Evolutionary conservation across 1,140 invertebrate species (phyloP).

Genomic region (Aphelenchoides fujianensis): DNA sequence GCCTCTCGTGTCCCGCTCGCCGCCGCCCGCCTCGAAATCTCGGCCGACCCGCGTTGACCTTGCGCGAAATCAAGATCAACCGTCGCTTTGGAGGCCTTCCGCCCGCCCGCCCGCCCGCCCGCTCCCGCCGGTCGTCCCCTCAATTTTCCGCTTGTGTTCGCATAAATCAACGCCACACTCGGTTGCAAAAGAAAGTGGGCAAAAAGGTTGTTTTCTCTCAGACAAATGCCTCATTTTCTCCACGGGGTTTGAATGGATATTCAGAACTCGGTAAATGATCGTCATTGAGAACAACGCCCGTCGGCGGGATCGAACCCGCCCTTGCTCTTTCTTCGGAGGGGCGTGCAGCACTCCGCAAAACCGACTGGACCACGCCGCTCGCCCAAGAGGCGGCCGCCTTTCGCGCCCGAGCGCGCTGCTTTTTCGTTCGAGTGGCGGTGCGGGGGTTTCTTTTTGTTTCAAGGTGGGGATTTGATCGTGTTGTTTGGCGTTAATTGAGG

Average conservation of each 20-base stretch:
- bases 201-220: constrained; percentile 2
- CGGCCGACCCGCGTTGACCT: not conserved
- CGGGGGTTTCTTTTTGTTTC: too few species aligned
- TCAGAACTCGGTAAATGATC: constrained; percentile 15
- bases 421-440: not conserved
- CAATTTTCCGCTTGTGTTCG: not conserved
- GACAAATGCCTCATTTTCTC: constrained; percentile 1
- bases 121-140: not conserved
- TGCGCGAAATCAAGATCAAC: not conserved
- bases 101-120: not conserved
- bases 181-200: constrained; percentile 2
- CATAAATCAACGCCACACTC: constrained; percentile 7
- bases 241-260: constrained; percentile 13
- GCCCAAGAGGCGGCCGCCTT: not conserved
- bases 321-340: too few species aligned
- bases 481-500: not conserved
- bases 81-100: constrained; percentile 8
- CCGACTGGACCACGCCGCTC: not conserved
- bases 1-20: too few species aligned
- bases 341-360: not conserved
- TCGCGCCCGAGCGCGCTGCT: not conserved
- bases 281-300: constrained; percentile 2
- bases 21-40: too few species aligned
- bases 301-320: too few species aligned
- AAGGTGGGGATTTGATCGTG: too few species aligned